phyloP scores from a whole-genome alignment of 2,888 invertebrate species.

The Cryptocheilus praepositus region DNA sequence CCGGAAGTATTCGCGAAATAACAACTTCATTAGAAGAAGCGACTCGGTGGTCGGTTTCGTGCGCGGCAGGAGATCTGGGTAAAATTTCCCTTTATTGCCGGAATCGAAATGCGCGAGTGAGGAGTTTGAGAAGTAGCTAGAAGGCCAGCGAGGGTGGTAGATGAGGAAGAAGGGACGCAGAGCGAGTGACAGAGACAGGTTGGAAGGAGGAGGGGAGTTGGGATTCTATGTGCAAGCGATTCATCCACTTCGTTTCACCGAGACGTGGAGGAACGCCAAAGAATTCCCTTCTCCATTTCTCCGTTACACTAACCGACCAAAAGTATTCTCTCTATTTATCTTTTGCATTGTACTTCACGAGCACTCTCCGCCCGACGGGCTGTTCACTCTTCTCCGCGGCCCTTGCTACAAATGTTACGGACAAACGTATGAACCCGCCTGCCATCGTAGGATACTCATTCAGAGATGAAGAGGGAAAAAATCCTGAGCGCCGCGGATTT shows the following conservation, averaged over 20 bases:
- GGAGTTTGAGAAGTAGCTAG: too few species aligned
- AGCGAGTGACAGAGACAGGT: too few species aligned
- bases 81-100: constrained; percentile 36
- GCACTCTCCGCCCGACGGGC: constrained; percentile 10
- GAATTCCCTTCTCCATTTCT: constrained; percentile 40
- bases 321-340: constrained; percentile 46
- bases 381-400: not conserved
- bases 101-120: constrained; percentile 39
- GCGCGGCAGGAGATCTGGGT: constrained; percentile 20
- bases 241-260: constrained; percentile 35
- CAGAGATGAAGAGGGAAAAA: too few species aligned
- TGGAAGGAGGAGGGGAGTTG: not conserved
- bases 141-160: constrained; percentile 8
- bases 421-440: not conserved
- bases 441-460: too few species aligned
- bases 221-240: constrained; percentile 35
- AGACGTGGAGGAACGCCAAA: constrained; percentile 41
- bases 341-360: constrained; percentile 25
- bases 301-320: constrained; percentile 32
- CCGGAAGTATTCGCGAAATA: constrained; percentile 37
- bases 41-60: constrained; percentile 20
- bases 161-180: not conserved
- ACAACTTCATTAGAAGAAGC: constrained; percentile 44
- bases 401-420: not conserved
- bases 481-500: too few species aligned